Evolutionary conservation across 2,797 vertebrate genomes (phyloP).

Genomic region (Fundulus diaphanus): DNA sequence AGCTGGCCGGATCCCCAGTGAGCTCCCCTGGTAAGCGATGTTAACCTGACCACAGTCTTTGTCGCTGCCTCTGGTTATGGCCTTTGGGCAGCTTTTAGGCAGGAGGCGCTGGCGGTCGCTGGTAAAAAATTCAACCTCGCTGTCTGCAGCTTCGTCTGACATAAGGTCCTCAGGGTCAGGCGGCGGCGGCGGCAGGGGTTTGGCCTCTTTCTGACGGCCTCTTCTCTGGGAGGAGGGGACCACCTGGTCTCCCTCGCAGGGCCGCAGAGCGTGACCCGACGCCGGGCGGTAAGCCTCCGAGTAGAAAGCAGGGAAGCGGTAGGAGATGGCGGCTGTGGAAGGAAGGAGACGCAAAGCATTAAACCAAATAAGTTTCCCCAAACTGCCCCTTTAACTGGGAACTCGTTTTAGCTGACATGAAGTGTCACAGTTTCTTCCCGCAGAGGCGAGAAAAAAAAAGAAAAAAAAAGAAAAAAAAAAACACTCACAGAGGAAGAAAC

Average conservation of each 20-base stretch:
- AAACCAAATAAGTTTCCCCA: constrained; percentile 16
- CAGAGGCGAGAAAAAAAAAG: constrained; percentile 36
- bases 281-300: constrained; percentile 71
- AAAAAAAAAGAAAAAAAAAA: constrained; percentile 12
- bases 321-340: constrained; percentile 73
- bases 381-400: constrained; percentile 6
- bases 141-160: constrained; percentile 88
- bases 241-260: constrained; percentile 83
- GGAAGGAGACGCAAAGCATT: constrained; percentile 5
- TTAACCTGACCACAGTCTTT: constrained; percentile 90
- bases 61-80: constrained; percentile 71
- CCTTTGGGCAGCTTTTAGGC: constrained; percentile 72
- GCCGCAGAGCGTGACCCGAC: constrained; percentile 55
- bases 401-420: neutral
- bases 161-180: constrained; percentile 84
- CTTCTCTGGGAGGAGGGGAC: constrained; percentile 85
- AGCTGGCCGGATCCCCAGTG: constrained; percentile 12
- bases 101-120: constrained; percentile 83
- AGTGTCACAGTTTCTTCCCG: constrained; percentile 51
- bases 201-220: constrained; percentile 78
- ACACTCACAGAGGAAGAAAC: constrained; percentile 55
- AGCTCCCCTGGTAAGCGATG: constrained; percentile 86
- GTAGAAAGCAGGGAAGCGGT: constrained; percentile 58
- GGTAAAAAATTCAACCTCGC: constrained; percentile 93
- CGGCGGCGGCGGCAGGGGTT: constrained; percentile 89